Evolutionary conservation across 1,140 invertebrate genomes (phyloP).

Genomic region (Lepeophtheirus salmonis): DNA sequence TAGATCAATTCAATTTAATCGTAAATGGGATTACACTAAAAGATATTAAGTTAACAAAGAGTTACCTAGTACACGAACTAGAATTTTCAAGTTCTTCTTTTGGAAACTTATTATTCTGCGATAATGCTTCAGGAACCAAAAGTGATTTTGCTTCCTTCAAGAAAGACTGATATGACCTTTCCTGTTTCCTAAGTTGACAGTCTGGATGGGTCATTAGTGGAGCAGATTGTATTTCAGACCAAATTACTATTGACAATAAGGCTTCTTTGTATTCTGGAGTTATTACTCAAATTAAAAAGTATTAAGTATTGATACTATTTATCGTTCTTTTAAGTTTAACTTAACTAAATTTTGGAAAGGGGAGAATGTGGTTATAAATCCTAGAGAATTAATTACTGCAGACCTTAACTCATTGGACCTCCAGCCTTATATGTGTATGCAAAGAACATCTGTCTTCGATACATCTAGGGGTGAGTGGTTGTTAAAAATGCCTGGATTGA

Average conservation of each 20-base stretch:
- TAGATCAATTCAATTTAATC: background rate
- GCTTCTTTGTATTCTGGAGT: too few species aligned
- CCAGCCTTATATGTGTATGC: background rate
- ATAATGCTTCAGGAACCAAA: background rate
- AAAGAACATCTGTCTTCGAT: background rate
- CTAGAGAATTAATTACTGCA: background rate
- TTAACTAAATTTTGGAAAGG: too few species aligned
- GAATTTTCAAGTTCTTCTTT: background rate
- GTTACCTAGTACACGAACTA: background rate
- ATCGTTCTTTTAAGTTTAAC: too few species aligned
- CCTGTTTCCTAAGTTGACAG: background rate
- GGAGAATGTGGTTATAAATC: too few species aligned
- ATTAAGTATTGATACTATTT: background rate
- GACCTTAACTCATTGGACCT: background rate
- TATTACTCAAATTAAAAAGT: background rate
- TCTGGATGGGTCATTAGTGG: background rate
- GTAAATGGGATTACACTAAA: background rate
- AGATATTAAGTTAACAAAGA: background rate
- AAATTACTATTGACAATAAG: background rate
- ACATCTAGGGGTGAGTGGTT: background rate
- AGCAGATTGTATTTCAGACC: too few species aligned
- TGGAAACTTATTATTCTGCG: background rate
- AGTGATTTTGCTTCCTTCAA: too few species aligned
- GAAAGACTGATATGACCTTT: background rate
- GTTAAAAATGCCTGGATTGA: background rate